Evolutionary conservation across 2,797 vertebrate genomes (phyloP).

Genomic region (Telmatherina bonti): DNA sequence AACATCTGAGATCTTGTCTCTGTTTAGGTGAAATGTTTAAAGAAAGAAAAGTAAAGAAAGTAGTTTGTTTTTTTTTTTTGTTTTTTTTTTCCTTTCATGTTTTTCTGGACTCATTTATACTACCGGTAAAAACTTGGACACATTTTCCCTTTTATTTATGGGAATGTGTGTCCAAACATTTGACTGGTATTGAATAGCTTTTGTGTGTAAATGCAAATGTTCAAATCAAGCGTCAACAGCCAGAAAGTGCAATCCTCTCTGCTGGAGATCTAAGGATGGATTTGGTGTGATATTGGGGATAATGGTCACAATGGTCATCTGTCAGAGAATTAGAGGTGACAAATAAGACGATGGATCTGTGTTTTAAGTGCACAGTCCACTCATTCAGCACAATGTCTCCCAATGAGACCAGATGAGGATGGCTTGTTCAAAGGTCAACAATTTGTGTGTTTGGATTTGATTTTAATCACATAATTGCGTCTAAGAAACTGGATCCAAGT

Average conservation of each 20-base stretch:
- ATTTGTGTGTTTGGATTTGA: background rate
- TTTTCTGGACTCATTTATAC: background rate
- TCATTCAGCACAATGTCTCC: slow-evolving; percentile 9
- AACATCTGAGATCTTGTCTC: background rate
- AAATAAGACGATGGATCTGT: background rate
- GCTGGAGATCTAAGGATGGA: slow-evolving; percentile 9
- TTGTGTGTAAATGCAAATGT: background rate
- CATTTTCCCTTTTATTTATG: too few species aligned
- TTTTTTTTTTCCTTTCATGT: background rate
- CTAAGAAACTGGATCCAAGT: slow-evolving; percentile 4
- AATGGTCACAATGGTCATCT: slow-evolving; percentile 3
- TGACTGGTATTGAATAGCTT: background rate
- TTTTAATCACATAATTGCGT: slow-evolving; percentile 12
- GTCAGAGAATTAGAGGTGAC: slow-evolving; percentile 14
- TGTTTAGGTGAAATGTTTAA: background rate
- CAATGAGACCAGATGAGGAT: background rate
- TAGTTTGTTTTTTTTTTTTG: too few species aligned
- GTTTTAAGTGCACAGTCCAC: slow-evolving; percentile 13
- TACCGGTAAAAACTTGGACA: too few species aligned
- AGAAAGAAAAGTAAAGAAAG: too few species aligned
- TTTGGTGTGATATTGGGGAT: slow-evolving; percentile 10
- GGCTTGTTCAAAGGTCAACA: slow-evolving; percentile 1
- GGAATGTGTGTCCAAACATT: too few species aligned
- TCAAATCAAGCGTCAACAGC: too few species aligned
- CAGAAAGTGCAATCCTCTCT: background rate